phyloP scores from a whole-genome alignment of 2,113 vertebrate genomes.

The Ictidomys tridecemlineatus region DNA sequence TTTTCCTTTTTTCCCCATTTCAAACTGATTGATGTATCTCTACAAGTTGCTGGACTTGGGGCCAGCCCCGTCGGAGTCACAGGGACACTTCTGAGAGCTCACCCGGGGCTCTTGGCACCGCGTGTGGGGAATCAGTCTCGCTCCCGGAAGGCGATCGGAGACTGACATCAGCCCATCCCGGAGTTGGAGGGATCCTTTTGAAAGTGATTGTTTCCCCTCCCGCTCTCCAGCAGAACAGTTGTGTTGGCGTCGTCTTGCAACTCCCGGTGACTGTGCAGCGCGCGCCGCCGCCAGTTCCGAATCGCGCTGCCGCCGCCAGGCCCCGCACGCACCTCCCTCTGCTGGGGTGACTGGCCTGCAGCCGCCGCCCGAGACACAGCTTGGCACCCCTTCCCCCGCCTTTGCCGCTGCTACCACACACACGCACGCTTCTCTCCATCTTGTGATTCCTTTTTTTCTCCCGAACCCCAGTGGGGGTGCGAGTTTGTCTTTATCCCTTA shows the following conservation, averaged over 20 bases:
- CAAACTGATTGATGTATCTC: slow-evolving; percentile 87
- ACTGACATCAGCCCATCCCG: slow-evolving; percentile 79
- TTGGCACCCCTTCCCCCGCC: slow-evolving; percentile 70
- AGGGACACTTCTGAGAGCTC: slow-evolving; percentile 79
- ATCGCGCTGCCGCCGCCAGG: slow-evolving; percentile 72
- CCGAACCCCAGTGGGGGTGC: slow-evolving; percentile 57
- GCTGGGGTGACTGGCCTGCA: slow-evolving; percentile 83
- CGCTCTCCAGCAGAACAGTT: slow-evolving; percentile 71
- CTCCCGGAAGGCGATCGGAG: slow-evolving; percentile 69
- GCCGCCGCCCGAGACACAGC: slow-evolving; percentile 79
- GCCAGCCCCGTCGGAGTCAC: slow-evolving; percentile 78
- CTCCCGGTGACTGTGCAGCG: slow-evolving; percentile 86
- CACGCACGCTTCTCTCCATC: slow-evolving; percentile 77
- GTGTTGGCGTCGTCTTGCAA: slow-evolving; percentile 75
- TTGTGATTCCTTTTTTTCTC: slow-evolving; percentile 74
- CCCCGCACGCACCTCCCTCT: slow-evolving; percentile 75
- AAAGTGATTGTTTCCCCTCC: slow-evolving; percentile 74
- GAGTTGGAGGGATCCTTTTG: slow-evolving; percentile 82
- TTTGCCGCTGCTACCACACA: slow-evolving; percentile 56
- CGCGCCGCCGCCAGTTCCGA: slow-evolving; percentile 81
- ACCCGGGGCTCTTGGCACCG: slow-evolving; percentile 76
- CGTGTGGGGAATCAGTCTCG: slow-evolving; percentile 66
- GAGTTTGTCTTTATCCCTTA: slow-evolving; percentile 54
- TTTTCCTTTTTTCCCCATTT: slow-evolving; percentile 11
- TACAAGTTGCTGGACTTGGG: slow-evolving; percentile 88